Conservation (phyloP, 1,140 invertebrate genomes). For the Centruroides vittatus region DNA sequence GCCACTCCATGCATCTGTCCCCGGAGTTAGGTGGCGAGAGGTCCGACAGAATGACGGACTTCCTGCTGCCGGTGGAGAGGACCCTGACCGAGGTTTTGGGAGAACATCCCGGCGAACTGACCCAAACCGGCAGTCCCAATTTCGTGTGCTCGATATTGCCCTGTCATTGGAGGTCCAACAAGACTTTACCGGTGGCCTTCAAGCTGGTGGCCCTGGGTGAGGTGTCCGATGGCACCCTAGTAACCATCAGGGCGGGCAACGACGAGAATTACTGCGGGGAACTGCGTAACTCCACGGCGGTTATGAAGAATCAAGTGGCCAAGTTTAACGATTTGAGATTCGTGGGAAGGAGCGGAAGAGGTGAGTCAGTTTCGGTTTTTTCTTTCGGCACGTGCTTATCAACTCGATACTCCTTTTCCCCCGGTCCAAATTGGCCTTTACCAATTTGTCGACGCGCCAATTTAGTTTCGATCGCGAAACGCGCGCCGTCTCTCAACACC, state of each 20-base stretch:
- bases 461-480: too few species aligned
- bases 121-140: slow-evolving; percentile 83
- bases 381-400: too few species aligned
- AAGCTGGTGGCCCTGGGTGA: slow-evolving; percentile 85
- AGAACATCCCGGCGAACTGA: slow-evolving; percentile 67
- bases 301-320: slow-evolving; percentile 94
- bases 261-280: slow-evolving; percentile 95
- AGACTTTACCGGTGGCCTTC: slow-evolving; percentile 84
- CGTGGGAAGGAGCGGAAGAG: slow-evolving; percentile 89
- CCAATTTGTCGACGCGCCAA: too few species aligned
- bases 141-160: slow-evolving; percentile 81
- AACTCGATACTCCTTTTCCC: too few species aligned
- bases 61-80: slow-evolving; percentile 36
- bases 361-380: slow-evolving; percentile 42
- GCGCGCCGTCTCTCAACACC: too few species aligned
- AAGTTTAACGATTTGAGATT: slow-evolving; percentile 95
- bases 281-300: slow-evolving; percentile 76
- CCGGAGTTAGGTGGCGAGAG: too few species aligned
- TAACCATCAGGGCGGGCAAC: slow-evolving; percentile 85
- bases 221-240: slow-evolving; percentile 84
- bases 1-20: too few species aligned
- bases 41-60: neutral
- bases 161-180: slow-evolving; percentile 90
- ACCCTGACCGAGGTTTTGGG: slow-evolving; percentile 65
- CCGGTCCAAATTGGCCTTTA: too few species aligned